A percentile compares a stretch with the other conserved stretches of the same genome.
These are phyloP conservation scores for Luidia sarsii DNA, from an alignment of 53 echinoderm and acorn worm genomes.

Conservation along the genomic window DNA sequence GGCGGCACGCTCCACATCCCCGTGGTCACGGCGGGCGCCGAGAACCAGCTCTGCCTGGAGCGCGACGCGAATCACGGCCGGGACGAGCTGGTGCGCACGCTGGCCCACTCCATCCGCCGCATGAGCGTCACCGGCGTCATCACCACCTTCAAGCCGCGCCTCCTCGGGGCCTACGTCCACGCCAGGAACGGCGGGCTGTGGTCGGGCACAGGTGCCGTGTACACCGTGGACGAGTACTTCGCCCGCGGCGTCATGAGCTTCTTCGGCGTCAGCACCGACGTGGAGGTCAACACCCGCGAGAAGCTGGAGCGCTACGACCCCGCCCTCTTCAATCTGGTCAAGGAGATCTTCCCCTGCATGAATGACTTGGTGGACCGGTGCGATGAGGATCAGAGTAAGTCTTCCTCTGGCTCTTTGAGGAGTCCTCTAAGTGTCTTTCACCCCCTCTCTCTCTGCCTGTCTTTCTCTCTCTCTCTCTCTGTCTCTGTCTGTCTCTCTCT, in stretches of 20 bases:
- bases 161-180: slow-evolving; percentile 70
- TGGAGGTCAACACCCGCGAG: slow-evolving; percentile 46
- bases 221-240: slow-evolving; percentile 60
- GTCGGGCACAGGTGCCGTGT: slow-evolving; percentile 32
- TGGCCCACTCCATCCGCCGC: slow-evolving; percentile 78
- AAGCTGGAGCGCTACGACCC: slow-evolving; percentile 63
- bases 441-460: too few species aligned
- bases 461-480: too few species aligned
- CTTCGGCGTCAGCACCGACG: slow-evolving; percentile 50
- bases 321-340: slow-evolving; percentile 47
- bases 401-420: too few species aligned
- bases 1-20: slow-evolving; percentile 92
- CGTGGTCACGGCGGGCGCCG: slow-evolving; percentile 76
- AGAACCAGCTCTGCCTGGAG: slow-evolving; percentile 81
- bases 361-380: slow-evolving; percentile 62
- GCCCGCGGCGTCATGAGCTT: slow-evolving; percentile 57
- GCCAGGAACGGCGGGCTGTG: slow-evolving; percentile 70
- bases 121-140: slow-evolving; percentile 36
- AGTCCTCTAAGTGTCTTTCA: too few species aligned
- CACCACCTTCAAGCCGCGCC: slow-evolving; percentile 42
- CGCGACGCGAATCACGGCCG: slow-evolving; percentile 63
- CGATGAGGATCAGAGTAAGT: slow-evolving; percentile 64
- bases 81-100: slow-evolving; percentile 72
- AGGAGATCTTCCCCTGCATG: slow-evolving; percentile 67
- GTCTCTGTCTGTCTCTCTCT: too few species aligned